Conservation (phyloP, 1,140 invertebrate species). For the Polypedilum vanderplanki region DNA sequence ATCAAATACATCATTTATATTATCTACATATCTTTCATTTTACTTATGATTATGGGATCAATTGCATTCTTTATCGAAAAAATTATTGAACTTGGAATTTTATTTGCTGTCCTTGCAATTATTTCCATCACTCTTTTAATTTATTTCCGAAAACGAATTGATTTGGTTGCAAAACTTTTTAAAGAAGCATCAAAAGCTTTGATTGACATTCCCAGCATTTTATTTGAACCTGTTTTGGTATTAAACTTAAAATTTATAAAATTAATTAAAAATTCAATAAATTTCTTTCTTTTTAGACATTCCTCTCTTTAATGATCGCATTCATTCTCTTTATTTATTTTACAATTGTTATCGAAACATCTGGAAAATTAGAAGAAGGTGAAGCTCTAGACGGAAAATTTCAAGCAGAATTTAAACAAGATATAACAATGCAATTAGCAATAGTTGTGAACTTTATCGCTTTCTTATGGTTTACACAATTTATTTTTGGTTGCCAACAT, state of each 20-base stretch:
- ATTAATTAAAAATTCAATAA: slow-evolving; percentile 16
- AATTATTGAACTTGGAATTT: neutral
- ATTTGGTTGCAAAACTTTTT: slow-evolving; percentile 62
- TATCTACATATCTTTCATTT: neutral
- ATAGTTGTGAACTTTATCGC: slow-evolving; percentile 62
- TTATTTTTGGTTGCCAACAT: slow-evolving; percentile 68
- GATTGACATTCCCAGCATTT: slow-evolving; percentile 57
- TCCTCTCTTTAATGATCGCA: slow-evolving; percentile 49
- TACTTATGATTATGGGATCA: neutral
- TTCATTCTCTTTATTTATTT: slow-evolving; percentile 56
- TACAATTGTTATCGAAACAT: slow-evolving; percentile 54
- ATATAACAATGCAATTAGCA: slow-evolving; percentile 44
- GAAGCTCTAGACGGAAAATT: slow-evolving; percentile 40
- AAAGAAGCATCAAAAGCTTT: slow-evolving; percentile 69
- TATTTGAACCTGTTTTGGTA: slow-evolving; percentile 66
- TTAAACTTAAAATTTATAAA: slow-evolving; percentile 35
- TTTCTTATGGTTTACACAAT: slow-evolving; percentile 64
- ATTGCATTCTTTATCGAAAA: neutral
- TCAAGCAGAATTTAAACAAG: slow-evolving; percentile 36
- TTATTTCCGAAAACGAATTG: slow-evolving; percentile 56
- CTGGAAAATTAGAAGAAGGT: slow-evolving; percentile 47
- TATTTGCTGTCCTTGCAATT: neutral
- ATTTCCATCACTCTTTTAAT: neutral
- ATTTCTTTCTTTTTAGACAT: slow-evolving; percentile 52
- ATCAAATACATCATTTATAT: neutral